Percentiles rank a stretch among this genome's conserved stretches.
These are phyloP conservation scores for Bombus huntii DNA, from an alignment of 1,140 invertebrate species.

Conservation along the genomic window DNA sequence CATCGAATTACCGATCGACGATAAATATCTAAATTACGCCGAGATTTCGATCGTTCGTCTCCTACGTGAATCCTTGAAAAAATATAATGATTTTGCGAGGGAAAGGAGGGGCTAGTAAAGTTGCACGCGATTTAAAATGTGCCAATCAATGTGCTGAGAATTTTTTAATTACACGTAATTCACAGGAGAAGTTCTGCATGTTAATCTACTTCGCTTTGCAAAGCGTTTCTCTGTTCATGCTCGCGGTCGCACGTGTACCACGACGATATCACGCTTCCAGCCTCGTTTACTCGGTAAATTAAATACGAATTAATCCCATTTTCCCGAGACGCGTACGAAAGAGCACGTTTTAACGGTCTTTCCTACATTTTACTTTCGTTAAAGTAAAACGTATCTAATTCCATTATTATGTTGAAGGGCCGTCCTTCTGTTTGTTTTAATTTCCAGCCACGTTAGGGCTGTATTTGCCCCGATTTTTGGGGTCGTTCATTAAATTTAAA, in stretches of 20 bases:
- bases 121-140: no score
- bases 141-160: neutral
- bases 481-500: constrained; percentile 2
- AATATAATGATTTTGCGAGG: no score
- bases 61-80: neutral
- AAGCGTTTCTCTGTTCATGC: neutral
- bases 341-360: constrained; percentile 17
- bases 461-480: neutral
- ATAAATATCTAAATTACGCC: neutral
- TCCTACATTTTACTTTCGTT: constrained; percentile 1
- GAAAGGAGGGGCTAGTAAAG: neutral
- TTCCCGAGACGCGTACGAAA: constrained; percentile 10
- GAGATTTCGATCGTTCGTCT: neutral
- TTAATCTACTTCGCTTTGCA: constrained; percentile 22
- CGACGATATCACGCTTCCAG: constrained; percentile 6
- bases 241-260: neutral
- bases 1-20: neutral
- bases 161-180: constrained; percentile 6
- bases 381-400: constrained; percentile 1
- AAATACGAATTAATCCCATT: constrained; percentile 43
- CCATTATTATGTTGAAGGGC: neutral
- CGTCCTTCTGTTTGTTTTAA: constrained; percentile 17
- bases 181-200: neutral
- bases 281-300: constrained; percentile 39
- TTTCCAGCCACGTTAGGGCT: neutral